Conservation (phyloP, 2,888 invertebrate genomes). For the Ecdyonurus torrentis region DNA sequence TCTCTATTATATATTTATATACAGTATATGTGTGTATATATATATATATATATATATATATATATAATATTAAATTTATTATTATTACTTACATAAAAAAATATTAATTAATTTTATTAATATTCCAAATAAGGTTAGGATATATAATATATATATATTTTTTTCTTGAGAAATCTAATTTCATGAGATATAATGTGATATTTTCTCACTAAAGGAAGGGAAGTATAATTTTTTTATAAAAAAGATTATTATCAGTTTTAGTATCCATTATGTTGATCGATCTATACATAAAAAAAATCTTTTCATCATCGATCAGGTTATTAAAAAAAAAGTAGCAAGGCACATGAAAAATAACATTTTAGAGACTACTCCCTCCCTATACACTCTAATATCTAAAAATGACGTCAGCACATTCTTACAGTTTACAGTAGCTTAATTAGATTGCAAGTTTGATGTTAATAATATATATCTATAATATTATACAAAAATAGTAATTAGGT, state of each 20-base stretch:
- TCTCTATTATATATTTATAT: not conserved
- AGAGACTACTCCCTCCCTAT: not conserved
- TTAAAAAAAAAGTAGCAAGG: not conserved
- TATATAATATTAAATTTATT: not conserved
- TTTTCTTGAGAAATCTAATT: not conserved
- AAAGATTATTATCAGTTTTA: not conserved
- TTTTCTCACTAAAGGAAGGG: not conserved
- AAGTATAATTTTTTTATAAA: not conserved
- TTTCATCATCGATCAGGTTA: not conserved
- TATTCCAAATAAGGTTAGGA: not conserved
- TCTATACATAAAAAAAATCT: not conserved
- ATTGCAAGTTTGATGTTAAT: no score
- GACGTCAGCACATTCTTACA: not conserved
- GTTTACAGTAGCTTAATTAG: not conserved
- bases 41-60: no score
- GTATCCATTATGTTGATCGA: not conserved
- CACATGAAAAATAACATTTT: not conserved
- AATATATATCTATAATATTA: no score
- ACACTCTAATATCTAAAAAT: not conserved
- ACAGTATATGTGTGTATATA: no score
- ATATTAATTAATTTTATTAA: not conserved
- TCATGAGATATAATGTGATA: not conserved
- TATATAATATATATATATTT: not conserved
- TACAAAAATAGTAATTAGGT: no score
- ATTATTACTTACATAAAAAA: not conserved